Conservation (phyloP, 1,140 invertebrate species). For the Drosophila parabipectinata region DNA sequence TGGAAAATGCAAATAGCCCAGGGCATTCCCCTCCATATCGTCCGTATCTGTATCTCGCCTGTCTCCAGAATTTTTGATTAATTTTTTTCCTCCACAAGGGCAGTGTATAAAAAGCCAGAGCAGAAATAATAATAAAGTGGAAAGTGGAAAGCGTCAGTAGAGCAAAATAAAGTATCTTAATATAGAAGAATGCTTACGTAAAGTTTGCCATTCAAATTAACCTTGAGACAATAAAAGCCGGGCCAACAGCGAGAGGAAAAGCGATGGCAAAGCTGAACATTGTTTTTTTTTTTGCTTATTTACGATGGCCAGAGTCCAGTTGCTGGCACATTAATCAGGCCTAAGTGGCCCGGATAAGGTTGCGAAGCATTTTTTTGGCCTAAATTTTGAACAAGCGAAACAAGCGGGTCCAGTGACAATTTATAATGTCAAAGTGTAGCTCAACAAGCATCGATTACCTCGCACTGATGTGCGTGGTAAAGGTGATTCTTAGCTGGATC, state of each 20-base stretch:
- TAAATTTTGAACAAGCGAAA: conserved; percentile 21
- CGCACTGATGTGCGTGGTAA: not conserved
- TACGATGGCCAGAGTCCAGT: conserved; percentile 40
- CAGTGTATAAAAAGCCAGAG: conserved; percentile 24
- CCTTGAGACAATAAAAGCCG: conserved; percentile 75
- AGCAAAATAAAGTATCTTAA: conserved; percentile 33
- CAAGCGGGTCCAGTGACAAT: conserved; percentile 22
- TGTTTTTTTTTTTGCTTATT: conserved; percentile 26
- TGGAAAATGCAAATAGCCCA: conserved; percentile 62
- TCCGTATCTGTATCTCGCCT: conserved; percentile 40
- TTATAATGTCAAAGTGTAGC: conserved; percentile 31
- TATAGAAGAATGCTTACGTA: conserved; percentile 56
- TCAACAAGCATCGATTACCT: conserved; percentile 20
- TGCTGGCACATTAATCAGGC: conserved; percentile 72
- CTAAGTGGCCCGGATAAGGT: conserved; percentile 75
- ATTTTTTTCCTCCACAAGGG: conserved; percentile 43
- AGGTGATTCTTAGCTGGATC: not conserved
- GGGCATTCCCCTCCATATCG: conserved; percentile 33
- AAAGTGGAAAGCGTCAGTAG: conserved; percentile 23
- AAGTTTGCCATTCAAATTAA: conserved; percentile 77
- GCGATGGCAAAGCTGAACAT: not conserved
- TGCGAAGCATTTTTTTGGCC: conserved; percentile 31
- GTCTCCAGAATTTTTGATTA: conserved; percentile 66
- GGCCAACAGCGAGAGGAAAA: not conserved
- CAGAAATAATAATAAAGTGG: conserved; percentile 53